phyloP scores from a whole-genome alignment of 2,113 vertebrate species.

The Monopterus albus region DNA sequence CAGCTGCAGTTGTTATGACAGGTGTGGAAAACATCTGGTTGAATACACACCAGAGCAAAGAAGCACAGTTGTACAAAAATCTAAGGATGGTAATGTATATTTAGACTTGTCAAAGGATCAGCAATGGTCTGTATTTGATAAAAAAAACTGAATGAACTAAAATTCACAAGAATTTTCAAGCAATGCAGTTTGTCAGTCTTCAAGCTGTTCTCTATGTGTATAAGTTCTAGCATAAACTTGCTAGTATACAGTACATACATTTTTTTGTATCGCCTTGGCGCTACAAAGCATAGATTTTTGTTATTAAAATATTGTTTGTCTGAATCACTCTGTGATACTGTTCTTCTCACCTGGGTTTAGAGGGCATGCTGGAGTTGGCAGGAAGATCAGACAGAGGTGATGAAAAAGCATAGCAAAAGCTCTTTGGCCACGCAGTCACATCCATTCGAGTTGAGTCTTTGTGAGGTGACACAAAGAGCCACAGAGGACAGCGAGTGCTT shows the following conservation, averaged over 20 bases:
- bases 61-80: not conserved
- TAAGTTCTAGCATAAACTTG: no score
- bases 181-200: no score
- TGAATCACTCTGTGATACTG: slow-evolving; percentile 4
- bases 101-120: not conserved
- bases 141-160: not conserved
- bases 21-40: slow-evolving; percentile 12
- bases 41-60: slow-evolving; percentile 3
- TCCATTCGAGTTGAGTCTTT: slow-evolving; percentile 28
- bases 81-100: not conserved
- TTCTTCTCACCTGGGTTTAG: slow-evolving; percentile 33
- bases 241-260: not conserved
- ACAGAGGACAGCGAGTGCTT: slow-evolving; percentile 40
- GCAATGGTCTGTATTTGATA: not conserved
- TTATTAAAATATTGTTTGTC: no score
- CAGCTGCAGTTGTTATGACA: not conserved
- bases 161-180: not conserved
- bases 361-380: not conserved
- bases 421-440: slow-evolving; percentile 43
- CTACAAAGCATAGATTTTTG: no score
- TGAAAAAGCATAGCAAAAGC: slow-evolving; percentile 38
- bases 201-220: no score
- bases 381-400: slow-evolving; percentile 42
- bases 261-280: no score
- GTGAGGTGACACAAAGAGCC: slow-evolving; percentile 46